These are phyloP conservation scores for Campopleginae sp. DNA, from an alignment of 2,888 invertebrate species.

Conservation along the genomic window DNA sequence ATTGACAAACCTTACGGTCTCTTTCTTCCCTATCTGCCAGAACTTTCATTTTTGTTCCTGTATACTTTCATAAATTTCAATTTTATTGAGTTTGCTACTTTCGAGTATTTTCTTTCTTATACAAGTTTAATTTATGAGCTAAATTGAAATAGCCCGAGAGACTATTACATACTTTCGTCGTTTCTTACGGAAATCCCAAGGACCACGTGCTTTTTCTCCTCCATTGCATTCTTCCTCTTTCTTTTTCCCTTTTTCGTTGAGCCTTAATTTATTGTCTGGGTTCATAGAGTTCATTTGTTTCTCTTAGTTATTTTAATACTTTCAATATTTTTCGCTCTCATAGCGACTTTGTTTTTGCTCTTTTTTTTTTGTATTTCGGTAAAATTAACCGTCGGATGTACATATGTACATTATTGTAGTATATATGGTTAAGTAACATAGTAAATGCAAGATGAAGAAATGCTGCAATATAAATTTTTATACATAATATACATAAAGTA, in stretches of 20 bases:
- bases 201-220: conserved; percentile 18
- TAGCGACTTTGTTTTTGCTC: conserved; percentile 16
- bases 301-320: conserved; percentile 1
- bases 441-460: conserved; percentile 55
- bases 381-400: conserved; percentile 58
- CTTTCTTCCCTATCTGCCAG: conserved; percentile 25
- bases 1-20: conserved; percentile 30
- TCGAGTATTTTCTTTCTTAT: conserved; percentile 55
- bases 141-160: conserved; percentile 45
- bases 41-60: conserved; percentile 52
- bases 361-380: conserved; percentile 21
- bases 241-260: conserved; percentile 26
- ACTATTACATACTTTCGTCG: conserved; percentile 58
- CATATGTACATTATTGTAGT: conserved; percentile 65
- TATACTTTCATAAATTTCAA: conserved; percentile 65
- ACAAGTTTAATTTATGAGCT: conserved; percentile 53
- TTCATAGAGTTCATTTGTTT: conserved; percentile 28
- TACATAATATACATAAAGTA: conserved; percentile 53
- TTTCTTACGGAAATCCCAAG: conserved; percentile 51
- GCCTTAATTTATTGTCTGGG: conserved; percentile 59
- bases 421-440: conserved; percentile 47
- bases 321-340: conserved; percentile 15
- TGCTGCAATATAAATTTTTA: conserved; percentile 57
- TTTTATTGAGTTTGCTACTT: conserved; percentile 50
- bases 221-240: background rate